Conservation (phyloP, 2,797 vertebrate species). For the Emys orbicularis region DNA sequence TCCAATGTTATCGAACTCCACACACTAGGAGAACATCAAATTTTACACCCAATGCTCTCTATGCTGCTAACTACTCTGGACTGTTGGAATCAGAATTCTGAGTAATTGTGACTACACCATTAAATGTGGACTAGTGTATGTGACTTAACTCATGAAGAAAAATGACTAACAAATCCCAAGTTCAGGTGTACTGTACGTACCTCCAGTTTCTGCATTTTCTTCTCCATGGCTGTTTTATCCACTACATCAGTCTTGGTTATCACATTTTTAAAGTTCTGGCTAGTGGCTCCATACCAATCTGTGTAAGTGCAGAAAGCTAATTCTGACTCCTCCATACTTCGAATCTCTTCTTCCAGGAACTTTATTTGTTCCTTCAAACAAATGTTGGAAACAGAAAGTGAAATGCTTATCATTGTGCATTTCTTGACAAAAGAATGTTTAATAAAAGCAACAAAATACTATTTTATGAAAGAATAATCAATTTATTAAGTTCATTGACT, state of each 20-base stretch:
- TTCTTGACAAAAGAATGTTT: background rate
- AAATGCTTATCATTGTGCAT: background rate
- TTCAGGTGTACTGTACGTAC: conserved; percentile 85
- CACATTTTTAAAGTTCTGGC: conserved; percentile 86
- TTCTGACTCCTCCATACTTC: conserved; percentile 90
- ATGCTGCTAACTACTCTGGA: background rate
- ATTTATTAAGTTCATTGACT: background rate
- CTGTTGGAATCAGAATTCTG: background rate
- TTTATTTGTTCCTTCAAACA: conserved; percentile 90
- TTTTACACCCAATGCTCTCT: background rate
- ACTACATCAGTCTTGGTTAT: conserved; percentile 84
- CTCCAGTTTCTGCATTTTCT: conserved; percentile 93
- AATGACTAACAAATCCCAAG: background rate
- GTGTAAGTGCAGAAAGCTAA: conserved; percentile 87
- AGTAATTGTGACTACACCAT: background rate
- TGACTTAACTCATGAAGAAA: background rate
- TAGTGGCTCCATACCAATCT: conserved; percentile 89
- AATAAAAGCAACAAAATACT: background rate
- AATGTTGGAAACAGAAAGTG: background rate
- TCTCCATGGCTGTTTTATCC: conserved; percentile 89
- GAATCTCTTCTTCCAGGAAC: conserved; percentile 93
- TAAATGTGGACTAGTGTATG: background rate
- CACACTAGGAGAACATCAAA: background rate
- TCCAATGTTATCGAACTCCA: background rate
- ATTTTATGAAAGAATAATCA: conserved; percentile 1